Evolutionary conservation across 2,797 vertebrate genomes (phyloP).

Genomic region (Uromys caudimaculatus): DNA sequence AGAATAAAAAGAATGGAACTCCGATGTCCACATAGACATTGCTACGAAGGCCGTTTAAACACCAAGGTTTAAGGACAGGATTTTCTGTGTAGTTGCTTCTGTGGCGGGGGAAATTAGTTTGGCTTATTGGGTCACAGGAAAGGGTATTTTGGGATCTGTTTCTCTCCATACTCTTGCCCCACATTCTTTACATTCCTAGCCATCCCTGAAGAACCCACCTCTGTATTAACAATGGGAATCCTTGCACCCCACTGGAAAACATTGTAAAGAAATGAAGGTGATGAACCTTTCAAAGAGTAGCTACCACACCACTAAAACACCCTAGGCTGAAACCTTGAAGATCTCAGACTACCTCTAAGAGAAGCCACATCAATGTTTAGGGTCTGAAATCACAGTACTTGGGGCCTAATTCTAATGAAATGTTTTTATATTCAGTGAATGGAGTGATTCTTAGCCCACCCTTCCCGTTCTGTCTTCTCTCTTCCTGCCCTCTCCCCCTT

Average conservation of each 20-base stretch:
- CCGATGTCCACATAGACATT: slow-evolving; percentile 16
- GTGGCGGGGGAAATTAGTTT: neutral
- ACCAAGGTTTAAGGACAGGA: slow-evolving; percentile 52
- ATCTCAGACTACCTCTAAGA: neutral
- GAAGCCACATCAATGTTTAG: neutral
- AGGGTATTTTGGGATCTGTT: slow-evolving; percentile 26
- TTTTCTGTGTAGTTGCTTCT: slow-evolving; percentile 4
- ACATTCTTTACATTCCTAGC: neutral
- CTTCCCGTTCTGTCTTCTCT: neutral
- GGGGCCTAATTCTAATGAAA: neutral
- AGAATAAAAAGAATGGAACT: slow-evolving; percentile 40
- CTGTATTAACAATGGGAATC: neutral
- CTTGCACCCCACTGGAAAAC: neutral
- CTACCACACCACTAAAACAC: neutral
- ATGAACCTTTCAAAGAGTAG: neutral
- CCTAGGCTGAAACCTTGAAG: neutral
- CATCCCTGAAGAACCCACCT: slow-evolving; percentile 1
- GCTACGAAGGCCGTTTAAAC: slow-evolving; percentile 20
- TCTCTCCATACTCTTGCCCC: neutral
- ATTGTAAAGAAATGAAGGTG: neutral
- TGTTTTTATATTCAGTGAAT: neutral
- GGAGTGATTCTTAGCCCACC: neutral
- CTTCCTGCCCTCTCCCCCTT: neutral
- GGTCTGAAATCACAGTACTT: neutral
- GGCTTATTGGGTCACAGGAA: neutral